Percentiles rank a stretch among this genome's conserved stretches.
Conservation (phyloP, 2,113 vertebrate genomes). For the Origma solitaria region DNA sequence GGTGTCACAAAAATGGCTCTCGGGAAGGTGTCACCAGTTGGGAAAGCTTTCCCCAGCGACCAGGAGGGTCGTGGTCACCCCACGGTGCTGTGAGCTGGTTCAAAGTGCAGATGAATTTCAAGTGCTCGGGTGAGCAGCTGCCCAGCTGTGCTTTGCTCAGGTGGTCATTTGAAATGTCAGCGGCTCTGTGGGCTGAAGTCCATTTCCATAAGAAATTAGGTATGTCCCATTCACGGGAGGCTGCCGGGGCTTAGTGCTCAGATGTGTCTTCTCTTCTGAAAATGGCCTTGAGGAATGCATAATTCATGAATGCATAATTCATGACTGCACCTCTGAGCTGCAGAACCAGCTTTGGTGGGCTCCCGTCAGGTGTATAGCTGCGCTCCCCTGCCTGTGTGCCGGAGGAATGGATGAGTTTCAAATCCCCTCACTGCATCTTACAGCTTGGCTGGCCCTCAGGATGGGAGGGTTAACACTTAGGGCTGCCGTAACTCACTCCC, state of each 20-base stretch:
- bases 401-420: background rate
- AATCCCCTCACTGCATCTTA: background rate
- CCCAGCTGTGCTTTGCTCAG: background rate
- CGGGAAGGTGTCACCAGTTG: background rate
- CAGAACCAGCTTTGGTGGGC: background rate
- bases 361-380: background rate
- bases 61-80: background rate
- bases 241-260: background rate
- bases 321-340: background rate
- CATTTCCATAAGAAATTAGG: background rate
- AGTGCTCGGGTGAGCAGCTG: background rate
- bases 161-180: background rate
- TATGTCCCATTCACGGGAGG: background rate
- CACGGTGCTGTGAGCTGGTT: background rate
- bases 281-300: background rate
- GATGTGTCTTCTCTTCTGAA: background rate
- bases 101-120: background rate
- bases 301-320: background rate
- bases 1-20: background rate
- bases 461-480: background rate
- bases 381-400: background rate
- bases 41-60: background rate
- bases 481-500: background rate
- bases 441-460: background rate
- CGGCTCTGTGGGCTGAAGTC: background rate